These are phyloP conservation scores for Micromys minutus DNA, from an alignment of 2,113 vertebrate genomes.

Conservation along the genomic window DNA sequence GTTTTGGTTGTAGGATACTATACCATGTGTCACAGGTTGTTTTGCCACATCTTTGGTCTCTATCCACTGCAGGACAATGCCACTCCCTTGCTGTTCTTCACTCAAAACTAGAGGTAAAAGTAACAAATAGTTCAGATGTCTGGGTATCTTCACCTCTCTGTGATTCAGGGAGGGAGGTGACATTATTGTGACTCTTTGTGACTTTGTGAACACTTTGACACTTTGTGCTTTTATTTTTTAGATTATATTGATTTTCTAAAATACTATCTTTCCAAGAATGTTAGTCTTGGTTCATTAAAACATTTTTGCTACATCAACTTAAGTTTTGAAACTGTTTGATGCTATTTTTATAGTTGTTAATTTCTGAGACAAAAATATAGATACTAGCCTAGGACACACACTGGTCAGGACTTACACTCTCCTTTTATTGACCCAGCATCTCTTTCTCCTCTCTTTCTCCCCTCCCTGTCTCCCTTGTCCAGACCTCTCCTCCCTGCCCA, in stretches of 20 bases:
- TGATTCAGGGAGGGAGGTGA: neutral
- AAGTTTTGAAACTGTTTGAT: neutral
- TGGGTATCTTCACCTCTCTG: neutral
- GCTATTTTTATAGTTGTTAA: neutral
- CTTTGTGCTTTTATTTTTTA: too few species aligned
- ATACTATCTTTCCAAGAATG: neutral
- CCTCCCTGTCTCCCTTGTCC: neutral
- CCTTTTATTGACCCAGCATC: neutral
- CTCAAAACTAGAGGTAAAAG: neutral
- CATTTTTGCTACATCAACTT: neutral
- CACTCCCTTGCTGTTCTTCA: neutral
- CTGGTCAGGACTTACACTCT: too few species aligned
- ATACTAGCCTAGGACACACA: neutral
- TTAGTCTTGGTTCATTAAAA: too few species aligned
- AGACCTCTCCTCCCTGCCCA: neutral
- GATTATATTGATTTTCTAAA: rapidly evolving
- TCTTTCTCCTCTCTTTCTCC: neutral
- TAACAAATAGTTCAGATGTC: neutral
- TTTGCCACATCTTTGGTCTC: neutral
- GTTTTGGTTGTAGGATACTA: neutral
- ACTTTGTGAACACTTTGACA: neutral
- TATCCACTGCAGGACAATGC: neutral
- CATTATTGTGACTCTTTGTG: neutral
- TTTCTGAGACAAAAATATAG: neutral
- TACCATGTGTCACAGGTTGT: neutral